Evolutionary conservation across 2,888 invertebrate species (phyloP), one percentile per base, ranked within the genome.

Genomic region (Ennomos quercinarius): DNA sequence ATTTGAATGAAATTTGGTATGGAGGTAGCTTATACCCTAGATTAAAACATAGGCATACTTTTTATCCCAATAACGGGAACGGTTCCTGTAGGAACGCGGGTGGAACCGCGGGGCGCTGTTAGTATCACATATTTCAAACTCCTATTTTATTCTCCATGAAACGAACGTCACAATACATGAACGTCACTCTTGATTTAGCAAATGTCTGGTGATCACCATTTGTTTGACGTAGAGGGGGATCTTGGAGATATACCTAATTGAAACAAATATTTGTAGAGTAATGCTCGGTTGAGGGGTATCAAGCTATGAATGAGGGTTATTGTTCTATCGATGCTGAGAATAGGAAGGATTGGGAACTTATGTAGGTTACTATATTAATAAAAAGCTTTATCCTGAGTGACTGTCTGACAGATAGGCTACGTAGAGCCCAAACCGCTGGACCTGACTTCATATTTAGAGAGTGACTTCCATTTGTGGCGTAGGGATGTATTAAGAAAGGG

Each of bases 241-340:
- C 72, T 77, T 73, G 70, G 78, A 77, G 77, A 74, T 72, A 74
- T 72, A 77, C 74, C 86, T 91, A 89, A 91, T 91, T 90, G 90
- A 88, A 89, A 89, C 90, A 88, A 91, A 91, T 89, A 91, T 91
- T 89, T 88, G 85, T 75, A 63, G 72, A 80, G 80, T 77, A 84
- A 77, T 78, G 72, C 70, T 76, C 67, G 59, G 64, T 68, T 56
- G 70, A 72, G 72, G 72, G 72, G 64, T 63, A 63, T 61, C 56
- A 53, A 61, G 67, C 46, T 60, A 58, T 62, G 49, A 46, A 58
- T 62, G 49, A 46, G 53, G 54, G 41, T 27, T 41, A 51, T 43
- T 51, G 36, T 49, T 53, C 43, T 52, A 67, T 74, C 67, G 69
- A 72, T 58, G 45, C 48, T 57, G 40, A 55, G 37, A 44, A 53